Base-by-base conservation (phyloP, 2,888 invertebrate species). In the Apodemia hepburni region DNA sequence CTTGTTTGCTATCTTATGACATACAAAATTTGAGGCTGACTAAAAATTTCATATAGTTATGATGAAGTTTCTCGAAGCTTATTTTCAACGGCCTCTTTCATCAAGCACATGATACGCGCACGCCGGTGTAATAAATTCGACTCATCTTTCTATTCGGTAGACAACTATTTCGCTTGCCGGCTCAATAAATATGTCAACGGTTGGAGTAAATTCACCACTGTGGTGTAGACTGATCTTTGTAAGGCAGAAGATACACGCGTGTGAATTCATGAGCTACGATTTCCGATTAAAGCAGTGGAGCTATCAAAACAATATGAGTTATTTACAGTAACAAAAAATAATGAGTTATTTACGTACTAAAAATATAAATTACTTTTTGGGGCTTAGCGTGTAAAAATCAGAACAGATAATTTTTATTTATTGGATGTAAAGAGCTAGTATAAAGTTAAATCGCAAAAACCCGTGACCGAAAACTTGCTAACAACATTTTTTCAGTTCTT, bases 111-210 rank as follows among this genome's bases (percentile, higher is more conserved):
- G 51, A 54, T 54, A 54, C 51, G 18, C 27, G 51, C 11, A 54
- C 51, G 15, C 5, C 6, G 27, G 51, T 27, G 51, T 22, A 54
- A 54, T 54, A 54, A 54, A 54, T 54, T 54, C 22, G 27, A 6
- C 5, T 22, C 42, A 42, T 42, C 42, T 42, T 54, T 54, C 38
- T 54, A 61, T 61, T 61, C 54, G 54, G 61, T 9, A 17, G 45
- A 45, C 33, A 61, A 38, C 61, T 45, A 59, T 59, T 60, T 61
- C 49, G 61, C 61, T 59, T 38, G 61, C 51, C 60, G 58, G 58
- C 59, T 63, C 68, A 65, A 68, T 71, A 71, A 71, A 71, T 70
- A 68, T 69, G 71, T 71, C 70, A 71, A 70, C 70, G 65, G 69
- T 54, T 66, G 65, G 59, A 68, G 70, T 69, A 68, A 70, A 71